These are phyloP conservation scores for Tringa solitaria DNA, from an alignment of 2,113 vertebrate genomes.

Conservation along the genomic window DNA sequence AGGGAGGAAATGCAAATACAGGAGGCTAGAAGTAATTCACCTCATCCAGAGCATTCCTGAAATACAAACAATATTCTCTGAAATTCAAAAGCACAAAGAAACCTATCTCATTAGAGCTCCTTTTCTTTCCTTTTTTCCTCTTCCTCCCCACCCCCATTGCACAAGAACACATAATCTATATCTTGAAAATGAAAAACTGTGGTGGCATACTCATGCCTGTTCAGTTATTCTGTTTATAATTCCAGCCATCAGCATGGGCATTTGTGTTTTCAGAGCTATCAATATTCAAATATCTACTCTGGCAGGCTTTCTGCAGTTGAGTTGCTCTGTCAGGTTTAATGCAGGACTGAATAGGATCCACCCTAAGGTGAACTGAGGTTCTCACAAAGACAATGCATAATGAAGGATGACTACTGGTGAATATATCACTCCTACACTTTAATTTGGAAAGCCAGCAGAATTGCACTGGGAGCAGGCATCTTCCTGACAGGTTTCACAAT, in stretches of 20 bases:
- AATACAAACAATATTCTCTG: neutral
- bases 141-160: neutral
- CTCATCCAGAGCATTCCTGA: neutral
- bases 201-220: neutral
- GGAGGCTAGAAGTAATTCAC: neutral
- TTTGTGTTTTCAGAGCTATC: neutral
- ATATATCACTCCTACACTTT: conserved; percentile 23
- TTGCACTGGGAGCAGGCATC: neutral
- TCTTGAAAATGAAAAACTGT: neutral
- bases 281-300: neutral
- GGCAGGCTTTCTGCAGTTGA: neutral
- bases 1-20: neutral
- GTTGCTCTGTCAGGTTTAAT: neutral
- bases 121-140: neutral
- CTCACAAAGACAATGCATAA: conserved; percentile 18
- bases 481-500: conserved; percentile 49
- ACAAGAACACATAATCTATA: neutral
- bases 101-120: neutral
- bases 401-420: conserved; percentile 38
- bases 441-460: conserved; percentile 37
- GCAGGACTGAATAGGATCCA: neutral
- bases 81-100: neutral
- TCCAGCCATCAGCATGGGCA: neutral
- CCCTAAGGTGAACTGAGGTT: conserved; percentile 29
- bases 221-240: neutral